Percentiles rank a stretch among this genome's conserved stretches.
phyloP scores from a whole-genome alignment of 1,140 invertebrate species.

The Philopotamus ludificatus region DNA sequence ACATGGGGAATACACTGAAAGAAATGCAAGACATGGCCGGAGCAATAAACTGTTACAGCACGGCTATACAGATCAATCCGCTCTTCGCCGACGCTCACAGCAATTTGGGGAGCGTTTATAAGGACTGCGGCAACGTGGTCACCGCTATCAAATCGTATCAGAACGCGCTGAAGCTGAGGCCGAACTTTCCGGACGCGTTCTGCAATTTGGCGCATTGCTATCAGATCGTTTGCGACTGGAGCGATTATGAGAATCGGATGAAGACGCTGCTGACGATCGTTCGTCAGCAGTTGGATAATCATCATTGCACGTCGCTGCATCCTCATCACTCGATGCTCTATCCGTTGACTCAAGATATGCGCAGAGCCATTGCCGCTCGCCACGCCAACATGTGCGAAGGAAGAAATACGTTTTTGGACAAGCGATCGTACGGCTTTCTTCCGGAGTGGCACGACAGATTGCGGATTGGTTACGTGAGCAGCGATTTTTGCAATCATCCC shows the following conservation, averaged over 20 bases:
- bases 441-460: conserved; percentile 68
- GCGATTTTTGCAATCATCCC: conserved; percentile 99
- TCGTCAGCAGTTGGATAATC: conserved; percentile 95
- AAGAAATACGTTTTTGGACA: conserved; percentile 93
- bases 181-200: conserved; percentile 98
- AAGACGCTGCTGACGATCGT: conserved; percentile 96
- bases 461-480: conserved; percentile 97
- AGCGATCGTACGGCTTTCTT: conserved; percentile 58
- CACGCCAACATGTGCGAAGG: conserved; percentile 97
- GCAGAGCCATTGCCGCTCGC: conserved; percentile 93
- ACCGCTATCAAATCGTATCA: conserved; percentile 97
- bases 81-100: conserved; percentile 98
- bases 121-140: conserved; percentile 98
- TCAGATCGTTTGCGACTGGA: conserved; percentile 99
- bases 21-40: conserved; percentile 98
- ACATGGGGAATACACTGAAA: conserved; percentile 99
- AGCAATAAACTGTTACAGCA: conserved; percentile 94
- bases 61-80: conserved; percentile 98
- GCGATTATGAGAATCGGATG: conserved; percentile 95
- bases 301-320: conserved; percentile 89
- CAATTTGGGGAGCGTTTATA: conserved; percentile 99
- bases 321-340: conserved; percentile 99
- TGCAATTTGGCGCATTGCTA: conserved; percentile 98
- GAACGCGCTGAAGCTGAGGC: conserved; percentile 96
- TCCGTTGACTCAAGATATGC: conserved; percentile 91